Evolutionary conservation across 2,888 invertebrate species (phyloP).

Genomic region (Coleophora flavipennella): DNA sequence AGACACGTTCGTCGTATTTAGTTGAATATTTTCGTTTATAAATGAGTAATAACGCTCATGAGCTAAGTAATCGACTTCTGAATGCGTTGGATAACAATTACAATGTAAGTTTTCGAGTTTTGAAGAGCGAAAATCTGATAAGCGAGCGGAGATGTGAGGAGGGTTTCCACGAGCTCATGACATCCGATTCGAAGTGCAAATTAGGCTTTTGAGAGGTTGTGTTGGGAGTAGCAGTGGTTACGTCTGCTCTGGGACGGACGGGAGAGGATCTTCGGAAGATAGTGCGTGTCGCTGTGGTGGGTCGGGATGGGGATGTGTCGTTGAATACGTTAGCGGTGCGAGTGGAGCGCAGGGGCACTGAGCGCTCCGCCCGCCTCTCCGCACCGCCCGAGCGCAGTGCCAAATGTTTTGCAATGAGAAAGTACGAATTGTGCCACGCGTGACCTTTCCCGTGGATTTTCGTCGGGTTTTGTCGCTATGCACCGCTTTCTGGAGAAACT

Average conservation of each 20-base stretch:
- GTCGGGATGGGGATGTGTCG: slow-evolving; percentile 43
- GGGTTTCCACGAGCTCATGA: slow-evolving; percentile 67
- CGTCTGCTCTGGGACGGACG: slow-evolving; percentile 29
- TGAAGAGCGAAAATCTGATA: slow-evolving; percentile 54
- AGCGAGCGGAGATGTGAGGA: slow-evolving; percentile 58
- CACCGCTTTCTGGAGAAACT: slow-evolving; percentile 27
- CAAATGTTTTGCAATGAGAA: slow-evolving; percentile 73
- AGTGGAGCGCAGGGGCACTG: slow-evolving; percentile 59
- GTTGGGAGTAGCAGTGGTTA: slow-evolving; percentile 27
- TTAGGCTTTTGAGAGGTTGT: slow-evolving; percentile 54
- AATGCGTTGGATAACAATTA: slow-evolving; percentile 97
- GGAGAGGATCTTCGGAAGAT: slow-evolving; percentile 27
- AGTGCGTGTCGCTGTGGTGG: slow-evolving; percentile 33
- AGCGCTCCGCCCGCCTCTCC: slow-evolving; percentile 59
- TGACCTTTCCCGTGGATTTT: slow-evolving; percentile 59
- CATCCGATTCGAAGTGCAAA: slow-evolving; percentile 64
- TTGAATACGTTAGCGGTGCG: slow-evolving; percentile 58
- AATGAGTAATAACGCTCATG: slow-evolving; percentile 88
- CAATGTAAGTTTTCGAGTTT: slow-evolving; percentile 89
- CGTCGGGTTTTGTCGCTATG: slow-evolving; percentile 24
- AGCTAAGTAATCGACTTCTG: slow-evolving; percentile 96
- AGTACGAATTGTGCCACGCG: slow-evolving; percentile 69
- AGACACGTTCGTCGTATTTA: slow-evolving; percentile 75
- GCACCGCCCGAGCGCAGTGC: slow-evolving; percentile 66
- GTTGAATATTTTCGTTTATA: slow-evolving; percentile 76